Conservation (phyloP, 2,888 invertebrate species). For the Sisyra nigra region DNA sequence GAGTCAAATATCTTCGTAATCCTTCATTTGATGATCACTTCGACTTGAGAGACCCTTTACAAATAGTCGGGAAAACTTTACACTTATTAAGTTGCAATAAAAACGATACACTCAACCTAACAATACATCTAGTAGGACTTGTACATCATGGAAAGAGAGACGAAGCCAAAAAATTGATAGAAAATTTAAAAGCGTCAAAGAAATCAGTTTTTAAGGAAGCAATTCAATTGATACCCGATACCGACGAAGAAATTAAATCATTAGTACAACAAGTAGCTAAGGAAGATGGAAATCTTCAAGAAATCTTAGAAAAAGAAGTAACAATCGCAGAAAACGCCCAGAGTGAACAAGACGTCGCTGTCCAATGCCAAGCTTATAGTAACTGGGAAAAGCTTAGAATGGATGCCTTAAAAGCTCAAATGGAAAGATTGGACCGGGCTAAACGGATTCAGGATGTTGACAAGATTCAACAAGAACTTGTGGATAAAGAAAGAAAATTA, state of each 20-base stretch:
- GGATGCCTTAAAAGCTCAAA: slow-evolving; percentile 39
- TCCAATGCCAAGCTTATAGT: slow-evolving; percentile 38
- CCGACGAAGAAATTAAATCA: slow-evolving; percentile 24
- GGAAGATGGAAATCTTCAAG: slow-evolving; percentile 24
- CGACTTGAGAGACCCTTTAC: slow-evolving; percentile 54
- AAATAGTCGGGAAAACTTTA: slow-evolving; percentile 72
- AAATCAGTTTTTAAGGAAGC: slow-evolving; percentile 28
- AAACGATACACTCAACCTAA: slow-evolving; percentile 33
- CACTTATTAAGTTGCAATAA: slow-evolving; percentile 37
- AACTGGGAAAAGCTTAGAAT: slow-evolving; percentile 42
- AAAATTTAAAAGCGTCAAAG: slow-evolving; percentile 10
- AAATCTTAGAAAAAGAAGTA: slow-evolving; percentile 32
- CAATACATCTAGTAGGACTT: slow-evolving; percentile 47
- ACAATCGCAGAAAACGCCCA: slow-evolving; percentile 36
- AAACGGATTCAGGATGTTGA: slow-evolving; percentile 37
- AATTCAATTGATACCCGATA: slow-evolving; percentile 23
- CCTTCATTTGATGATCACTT: slow-evolving; percentile 82
- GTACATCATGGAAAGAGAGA: slow-evolving; percentile 50
- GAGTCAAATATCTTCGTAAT: slow-evolving; percentile 66
- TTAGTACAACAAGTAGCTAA: slow-evolving; percentile 22
- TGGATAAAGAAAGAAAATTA: slow-evolving; percentile 42
- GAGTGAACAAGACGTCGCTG: slow-evolving; percentile 38
- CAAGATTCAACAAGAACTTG: slow-evolving; percentile 36
- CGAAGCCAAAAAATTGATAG: slow-evolving; percentile 23
- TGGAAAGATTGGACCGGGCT: slow-evolving; percentile 30